A percentile compares a stretch with the other conserved stretches of the same genome.
These are phyloP conservation scores for Tachystola acroxantha DNA, from an alignment of 2,888 invertebrate genomes.

Conservation along the genomic window DNA sequence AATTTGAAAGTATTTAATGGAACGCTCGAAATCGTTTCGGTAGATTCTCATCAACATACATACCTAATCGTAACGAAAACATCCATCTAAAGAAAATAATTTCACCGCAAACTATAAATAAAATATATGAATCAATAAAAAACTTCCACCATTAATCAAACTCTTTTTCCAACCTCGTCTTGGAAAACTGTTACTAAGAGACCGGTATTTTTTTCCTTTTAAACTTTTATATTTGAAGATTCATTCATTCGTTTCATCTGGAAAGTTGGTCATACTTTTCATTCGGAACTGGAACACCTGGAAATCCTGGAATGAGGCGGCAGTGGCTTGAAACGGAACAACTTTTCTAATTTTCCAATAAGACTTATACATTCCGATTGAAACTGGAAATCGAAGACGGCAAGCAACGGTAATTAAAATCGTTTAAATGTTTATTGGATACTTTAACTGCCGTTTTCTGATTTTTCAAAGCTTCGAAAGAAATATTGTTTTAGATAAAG, in stretches of 20 bases:
- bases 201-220: conserved; percentile 21
- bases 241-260: conserved; percentile 38
- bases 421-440: conserved; percentile 10
- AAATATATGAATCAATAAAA: not conserved
- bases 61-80: too few species aligned
- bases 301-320: conserved; percentile 2
- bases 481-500: too few species aligned
- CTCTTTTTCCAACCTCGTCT: conserved; percentile 1
- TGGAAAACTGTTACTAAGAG: not conserved
- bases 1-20: too few species aligned
- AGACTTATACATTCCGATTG: conserved; percentile 56
- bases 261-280: conserved; percentile 55
- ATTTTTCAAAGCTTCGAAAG: too few species aligned
- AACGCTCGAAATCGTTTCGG: too few species aligned
- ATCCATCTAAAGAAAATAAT: too few species aligned
- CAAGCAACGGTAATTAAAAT: conserved; percentile 16
- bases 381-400: conserved; percentile 2
- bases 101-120: too few species aligned
- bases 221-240: conserved; percentile 26
- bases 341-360: conserved; percentile 72
- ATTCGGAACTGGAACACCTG: conserved; percentile 17
- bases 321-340: conserved; percentile 16
- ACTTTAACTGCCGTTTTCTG: conserved; percentile 2
- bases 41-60: too few species aligned
- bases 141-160: conserved; percentile 3